Base-by-base conservation (phyloP, 2,113 vertebrate species). In the Phrynosoma platyrhinos region DNA sequence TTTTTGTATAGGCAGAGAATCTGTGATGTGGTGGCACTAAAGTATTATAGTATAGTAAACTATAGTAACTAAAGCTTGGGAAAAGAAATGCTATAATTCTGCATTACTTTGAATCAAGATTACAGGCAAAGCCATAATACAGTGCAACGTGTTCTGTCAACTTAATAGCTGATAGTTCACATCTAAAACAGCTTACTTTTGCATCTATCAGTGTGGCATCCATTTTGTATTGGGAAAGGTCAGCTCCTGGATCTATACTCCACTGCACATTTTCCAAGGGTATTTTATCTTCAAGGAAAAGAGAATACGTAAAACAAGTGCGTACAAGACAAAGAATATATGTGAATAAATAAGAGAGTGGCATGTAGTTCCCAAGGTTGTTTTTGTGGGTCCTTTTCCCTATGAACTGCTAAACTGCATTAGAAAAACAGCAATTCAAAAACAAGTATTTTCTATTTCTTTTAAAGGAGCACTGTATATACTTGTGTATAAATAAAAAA, bases 211-310 rank as follows among this genome's bases (percentile, higher is more conserved):
- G 83, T 82, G 96, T 96, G 88, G 96, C 40, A 53, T 97, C 97
- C 93, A 96, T 97, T 92, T 98, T 96, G 84, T 98, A 98, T 76
- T 97, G 96, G 69, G 98, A 98, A 92, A 98, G 95, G 62, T 97
- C 96, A 86, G 97, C 96, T 58, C 96, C 98, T 4, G 98, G 98
- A 92, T 99, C 98, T 75, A 99, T 30, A 96, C 98, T 99, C 98
- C 99, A 99, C 84, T 96, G 97, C 58, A 97, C 94, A 79, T 97
- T 98, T 97, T 97, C 97, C 90, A 95, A 93, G 53, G 94, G 78
- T 52, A 88, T 8, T 74, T 91, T 89, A 78, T 96, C 96, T 96
- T 96, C 91, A 76, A 83, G 87, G 25, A 85, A 93, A 82, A 93
- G 83, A 85, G 14, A 69, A 93, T 1, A 30, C 90, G 25, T 94